A percentile compares a stretch with the other conserved stretches of the same genome.
Conservation (phyloP, 2,888 invertebrate genomes). For the Drosophila kambysellisi region DNA sequence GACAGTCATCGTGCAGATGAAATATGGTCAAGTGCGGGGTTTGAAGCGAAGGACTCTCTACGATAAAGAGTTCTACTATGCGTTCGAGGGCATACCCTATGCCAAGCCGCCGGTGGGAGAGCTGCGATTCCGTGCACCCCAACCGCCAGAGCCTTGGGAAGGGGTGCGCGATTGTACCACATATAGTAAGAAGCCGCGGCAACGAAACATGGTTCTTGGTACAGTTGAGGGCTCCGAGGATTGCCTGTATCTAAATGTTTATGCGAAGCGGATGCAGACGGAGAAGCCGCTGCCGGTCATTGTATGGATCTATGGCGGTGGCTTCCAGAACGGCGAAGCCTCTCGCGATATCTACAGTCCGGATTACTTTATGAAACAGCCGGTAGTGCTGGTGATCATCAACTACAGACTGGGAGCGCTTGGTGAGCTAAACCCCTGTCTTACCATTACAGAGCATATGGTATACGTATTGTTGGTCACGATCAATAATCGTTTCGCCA, state of each 20-base stretch:
- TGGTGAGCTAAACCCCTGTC: slow-evolving; percentile 61
- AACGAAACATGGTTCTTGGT: slow-evolving; percentile 79
- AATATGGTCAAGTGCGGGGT: slow-evolving; percentile 78
- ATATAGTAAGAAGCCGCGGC: slow-evolving; percentile 78
- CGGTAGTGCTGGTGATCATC: slow-evolving; percentile 85
- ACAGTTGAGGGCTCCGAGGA: slow-evolving; percentile 85
- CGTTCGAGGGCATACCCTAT: slow-evolving; percentile 84
- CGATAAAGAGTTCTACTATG: slow-evolving; percentile 72
- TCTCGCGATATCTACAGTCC: slow-evolving; percentile 84
- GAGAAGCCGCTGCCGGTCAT: slow-evolving; percentile 83
- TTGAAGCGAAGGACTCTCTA: slow-evolving; percentile 74
- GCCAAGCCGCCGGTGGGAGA: slow-evolving; percentile 83
- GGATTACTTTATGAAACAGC: slow-evolving; percentile 85
- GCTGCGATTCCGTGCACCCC: slow-evolving; percentile 84
- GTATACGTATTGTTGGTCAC: not conserved
- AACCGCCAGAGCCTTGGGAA: slow-evolving; percentile 84
- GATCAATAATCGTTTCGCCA: not conserved
- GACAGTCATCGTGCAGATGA: slow-evolving; percentile 69
- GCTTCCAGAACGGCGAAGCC: slow-evolving; percentile 85
- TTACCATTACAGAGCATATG: not conserved
- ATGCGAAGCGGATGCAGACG: slow-evolving; percentile 70
- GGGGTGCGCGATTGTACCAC: slow-evolving; percentile 84
- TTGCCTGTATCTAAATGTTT: slow-evolving; percentile 86
- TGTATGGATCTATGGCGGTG: slow-evolving; percentile 86
- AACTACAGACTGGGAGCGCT: slow-evolving; percentile 86